Base-by-base conservation (phyloP, 2,113 vertebrate species). In the Bubo bubo region DNA sequence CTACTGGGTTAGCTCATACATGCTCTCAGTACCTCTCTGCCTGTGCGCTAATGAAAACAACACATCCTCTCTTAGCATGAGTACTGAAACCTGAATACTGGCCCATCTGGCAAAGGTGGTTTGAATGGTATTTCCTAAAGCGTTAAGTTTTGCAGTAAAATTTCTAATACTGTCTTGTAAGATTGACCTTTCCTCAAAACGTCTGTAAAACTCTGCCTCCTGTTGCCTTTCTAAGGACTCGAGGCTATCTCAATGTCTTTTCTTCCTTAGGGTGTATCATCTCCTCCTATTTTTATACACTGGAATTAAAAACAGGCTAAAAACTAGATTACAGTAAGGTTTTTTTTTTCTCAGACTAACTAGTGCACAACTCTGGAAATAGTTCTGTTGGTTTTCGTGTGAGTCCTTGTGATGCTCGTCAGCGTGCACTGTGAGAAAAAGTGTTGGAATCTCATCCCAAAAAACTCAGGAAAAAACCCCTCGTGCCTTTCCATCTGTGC, bases 341-440 rank as follows among this genome's bases (percentile, higher is more conserved):
- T 13, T 7, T 39, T 35, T 79, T 82, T 59, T 75, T 7, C 45
- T 82, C 62, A 86, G 75, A 77, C 76, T 34, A 81, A 96, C 64
- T 81, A 77, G 86, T 75, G 71, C 49, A 71, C 63, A 73, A 55
- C 53, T 79, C 93, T 68, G 77, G 74, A 93, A 95, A 94, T 91
- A 97, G 85, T 73, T 70, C 59, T 85, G 86, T 68, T 86, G 77
- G 70, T 68, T 80, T 89, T 70, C 80, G 87, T 94, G 74, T 47
- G 79, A 95, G 93, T 95, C 81, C 77, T 91, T 94, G 84, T 88
- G 89, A 75, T 71, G 67, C 81, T 87, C 26, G n/a, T 76, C 88
- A 92, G 68, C 49, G 11, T 79, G 88, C n/a, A 72, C 39, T 71
- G 74, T 85, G 71, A 86, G 53, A 88, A 93, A 86, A 81, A 1